Percentiles rank a stretch among this genome's conserved stretches.
Evolutionary conservation across 2,113 vertebrate species (phyloP).

Genomic region (Chascanopsetta lugubris): DNA sequence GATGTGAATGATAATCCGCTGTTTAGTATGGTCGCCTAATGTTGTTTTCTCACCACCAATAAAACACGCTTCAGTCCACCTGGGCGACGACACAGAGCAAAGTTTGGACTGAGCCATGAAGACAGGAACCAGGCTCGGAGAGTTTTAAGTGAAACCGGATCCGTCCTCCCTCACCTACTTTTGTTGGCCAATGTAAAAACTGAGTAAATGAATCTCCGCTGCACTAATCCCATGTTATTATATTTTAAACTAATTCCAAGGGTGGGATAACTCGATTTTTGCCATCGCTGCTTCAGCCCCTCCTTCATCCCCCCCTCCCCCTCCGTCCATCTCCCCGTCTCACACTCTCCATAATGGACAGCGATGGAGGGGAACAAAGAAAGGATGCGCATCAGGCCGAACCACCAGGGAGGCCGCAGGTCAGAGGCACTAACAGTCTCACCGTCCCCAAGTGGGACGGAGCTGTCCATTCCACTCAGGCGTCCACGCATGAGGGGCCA

Average conservation of each 20-base stretch:
- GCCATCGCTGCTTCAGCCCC: not conserved
- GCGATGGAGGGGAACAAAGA: slow-evolving; percentile 38
- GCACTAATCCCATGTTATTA: not conserved
- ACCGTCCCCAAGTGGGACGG: slow-evolving; percentile 60
- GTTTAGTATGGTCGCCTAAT: not conserved
- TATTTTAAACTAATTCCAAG: not conserved
- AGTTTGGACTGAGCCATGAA: not conserved
- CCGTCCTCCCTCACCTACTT: not conserved
- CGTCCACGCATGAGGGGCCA: slow-evolving; percentile 54
- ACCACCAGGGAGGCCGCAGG: slow-evolving; percentile 55
- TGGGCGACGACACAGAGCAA: not conserved
- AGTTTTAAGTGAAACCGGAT: not conserved
- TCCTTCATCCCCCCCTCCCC: not conserved
- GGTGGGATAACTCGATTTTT: slow-evolving; percentile 2
- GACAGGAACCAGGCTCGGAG: not conserved
- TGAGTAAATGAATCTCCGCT: not conserved
- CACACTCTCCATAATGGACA: slow-evolving; percentile 35
- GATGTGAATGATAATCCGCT: slow-evolving; percentile 21
- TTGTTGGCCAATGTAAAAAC: not conserved
- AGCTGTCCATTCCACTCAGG: slow-evolving; percentile 71
- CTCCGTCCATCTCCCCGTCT: slow-evolving; percentile 9
- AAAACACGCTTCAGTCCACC: not conserved
- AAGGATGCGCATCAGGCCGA: slow-evolving; percentile 37
- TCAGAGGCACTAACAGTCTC: slow-evolving; percentile 73
- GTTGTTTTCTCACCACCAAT: not conserved